phyloP scores from a whole-genome alignment of 2,888 invertebrate genomes.

The Lithodes maja region DNA sequence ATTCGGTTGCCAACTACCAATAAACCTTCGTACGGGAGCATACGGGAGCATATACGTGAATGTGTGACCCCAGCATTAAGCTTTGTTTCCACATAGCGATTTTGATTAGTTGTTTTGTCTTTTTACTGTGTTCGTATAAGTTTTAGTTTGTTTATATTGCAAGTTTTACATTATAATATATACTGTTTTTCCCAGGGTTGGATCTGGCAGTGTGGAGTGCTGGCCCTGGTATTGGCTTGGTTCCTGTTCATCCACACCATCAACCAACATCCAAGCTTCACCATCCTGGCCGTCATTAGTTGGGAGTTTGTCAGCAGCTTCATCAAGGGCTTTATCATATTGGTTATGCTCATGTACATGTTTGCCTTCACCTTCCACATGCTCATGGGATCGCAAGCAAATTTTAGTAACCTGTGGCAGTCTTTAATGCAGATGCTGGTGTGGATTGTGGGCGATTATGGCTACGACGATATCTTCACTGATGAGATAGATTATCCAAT shows the following conservation, averaged over 20 bases:
- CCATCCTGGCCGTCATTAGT: constrained; percentile 30
- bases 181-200: constrained; percentile 25
- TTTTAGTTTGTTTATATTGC: too few relatives aligned
- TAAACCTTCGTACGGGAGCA: too few relatives aligned
- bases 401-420: constrained; percentile 32
- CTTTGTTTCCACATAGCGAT: too few relatives aligned
- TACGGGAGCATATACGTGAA: too few relatives aligned
- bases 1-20: too few relatives aligned
- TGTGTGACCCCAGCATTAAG: too few relatives aligned
- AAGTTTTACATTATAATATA: too few relatives aligned
- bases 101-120: too few relatives aligned
- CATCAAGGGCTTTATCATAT: constrained; percentile 33
- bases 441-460: constrained; percentile 58
- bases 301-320: constrained; percentile 11
- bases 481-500: constrained; percentile 23
- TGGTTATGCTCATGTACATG: constrained; percentile 28
- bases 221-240: constrained; percentile 40
- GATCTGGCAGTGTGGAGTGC: constrained; percentile 48
- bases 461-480: constrained; percentile 54
- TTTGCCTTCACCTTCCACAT: constrained; percentile 52
- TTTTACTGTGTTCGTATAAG: too few relatives aligned
- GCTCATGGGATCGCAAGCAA: constrained; percentile 16
- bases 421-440: constrained; percentile 56
- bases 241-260: constrained; percentile 41
- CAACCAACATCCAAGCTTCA: constrained; percentile 43